Evolutionary conservation across 2,797 vertebrate species (phyloP), one percentile per base, ranked within the genome.

Genomic region (Hylomyscus alleni): DNA sequence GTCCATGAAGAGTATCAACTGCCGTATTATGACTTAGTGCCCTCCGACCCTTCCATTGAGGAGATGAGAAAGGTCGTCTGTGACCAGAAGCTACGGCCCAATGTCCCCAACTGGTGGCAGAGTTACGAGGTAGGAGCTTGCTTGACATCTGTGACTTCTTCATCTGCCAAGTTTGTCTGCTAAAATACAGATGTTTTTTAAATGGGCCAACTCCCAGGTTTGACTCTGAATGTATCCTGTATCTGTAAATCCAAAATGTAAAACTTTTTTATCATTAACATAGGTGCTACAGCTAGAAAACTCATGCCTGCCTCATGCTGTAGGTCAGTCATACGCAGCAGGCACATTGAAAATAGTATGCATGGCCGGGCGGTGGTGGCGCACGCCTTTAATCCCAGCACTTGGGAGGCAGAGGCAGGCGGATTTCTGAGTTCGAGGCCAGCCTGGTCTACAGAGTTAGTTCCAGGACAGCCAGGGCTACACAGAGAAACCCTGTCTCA

Each of bases 21-120:
- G 84, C 99, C 99, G 0, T 99, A 99, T 98, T 99, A 99, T 0
- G 99, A 99, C 98, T 99, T 99, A 0, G 99, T 99, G 73, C 99
- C 99, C 97, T 99, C 99, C 4, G 99, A 99, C 97, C 99, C 99
- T 52, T 99, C 99, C 26, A 99, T 99, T 95, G 99, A 99, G 97
- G 99, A 99, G 98, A 99, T 99, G 99, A 98, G 99, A 98, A 99
- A 99, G 99, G 99, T 99, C 0, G 99, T 99, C 62, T 99, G 99
- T 96, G 99, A 99, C 96, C 99, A 99, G 99, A 99, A 99, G 88
- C 98, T 99, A 37, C 98, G 99, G 96, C 99, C 99, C 13, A 99
- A 99, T 62, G 99, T 99, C 98, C 99, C 99, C 60, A 99, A 99
- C 98, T 99, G 99, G 99, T 99, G 99, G 99, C 99, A 99, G 98